Base-by-base conservation (phyloP, 2,888 invertebrate genomes). In the Phrixothrix hirtus region DNA sequence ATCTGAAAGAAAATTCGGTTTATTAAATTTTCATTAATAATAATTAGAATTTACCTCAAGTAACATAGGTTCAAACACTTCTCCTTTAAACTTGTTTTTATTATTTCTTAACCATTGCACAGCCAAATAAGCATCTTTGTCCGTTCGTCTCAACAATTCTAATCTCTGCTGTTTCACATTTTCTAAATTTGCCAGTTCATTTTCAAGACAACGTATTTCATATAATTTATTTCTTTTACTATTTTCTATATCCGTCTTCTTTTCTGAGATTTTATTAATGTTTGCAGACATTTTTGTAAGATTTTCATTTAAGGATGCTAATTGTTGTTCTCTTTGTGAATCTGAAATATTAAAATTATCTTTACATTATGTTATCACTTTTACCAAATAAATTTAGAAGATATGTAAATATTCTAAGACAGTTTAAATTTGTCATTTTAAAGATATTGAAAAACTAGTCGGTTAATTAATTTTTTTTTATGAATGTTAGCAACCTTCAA, bases 51-150 rank as follows among this genome's bases (percentile, higher is more conserved):
- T 62, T 62, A 87, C 84, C 75, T 85, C 86, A 1, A 94, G 74
- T 73, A 95, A 79, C 79, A 95, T 88, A 0, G 96, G 95, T 61
- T 91, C 89, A 66, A 88, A 85, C 1, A 95, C 82, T 11, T 78
- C 77, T 0, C 81, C 77, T 38, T 81, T 73, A 71, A 94, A 95
- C 65, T 80, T 69, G 1, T 85, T 67, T 38, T 73, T 75, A 70
- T 95, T 90, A 13, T 83, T 75, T 32, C 84, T 70, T 1, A 90
- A 76, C 92, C 92, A 94, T 38, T 81, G 49, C 0, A 88, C 85
- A 0, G 87, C 92, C 32, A 81, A 77, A 69, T 87, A 85, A 0
- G 87, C 82, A 65, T 91, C 84, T 0, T 75, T 76, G 62, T 80
- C 79, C 25, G 66, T 64, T 12, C 70, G 68, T 35, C 75, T 67